These are phyloP conservation scores for Cebus imitator DNA, from an alignment of 2,113 vertebrate species.

Conservation along the genomic window DNA sequence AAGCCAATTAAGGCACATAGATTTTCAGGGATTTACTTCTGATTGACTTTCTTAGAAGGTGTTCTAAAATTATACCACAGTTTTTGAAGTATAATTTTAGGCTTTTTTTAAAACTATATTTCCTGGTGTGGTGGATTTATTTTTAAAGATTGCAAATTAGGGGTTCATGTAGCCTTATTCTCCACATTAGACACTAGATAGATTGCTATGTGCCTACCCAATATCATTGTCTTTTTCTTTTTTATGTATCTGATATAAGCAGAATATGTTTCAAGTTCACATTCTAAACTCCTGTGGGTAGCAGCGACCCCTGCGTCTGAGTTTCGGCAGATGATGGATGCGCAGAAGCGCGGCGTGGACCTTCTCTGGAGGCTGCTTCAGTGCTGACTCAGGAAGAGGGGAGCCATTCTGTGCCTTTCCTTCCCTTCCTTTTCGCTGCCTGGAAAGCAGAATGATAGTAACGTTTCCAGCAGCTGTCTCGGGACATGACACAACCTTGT, in stretches of 20 bases:
- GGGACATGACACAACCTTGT: neutral
- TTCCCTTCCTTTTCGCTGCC: neutral
- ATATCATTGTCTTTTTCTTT: neutral
- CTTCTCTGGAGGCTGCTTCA: neutral
- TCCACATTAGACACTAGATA: neutral
- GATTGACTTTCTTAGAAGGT: neutral
- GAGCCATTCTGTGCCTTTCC: neutral
- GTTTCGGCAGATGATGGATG: neutral
- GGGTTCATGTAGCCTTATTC: neutral
- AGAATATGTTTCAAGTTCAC: no score
- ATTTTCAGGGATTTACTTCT: slow-evolving; percentile 25
- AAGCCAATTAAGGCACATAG: neutral
- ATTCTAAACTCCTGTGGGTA: neutral
- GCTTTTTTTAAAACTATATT: neutral
- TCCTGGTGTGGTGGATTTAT: neutral
- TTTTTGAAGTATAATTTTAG: neutral
- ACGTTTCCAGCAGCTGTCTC: neutral
- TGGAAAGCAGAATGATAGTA: neutral
- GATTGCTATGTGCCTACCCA: neutral
- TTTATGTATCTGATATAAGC: no score
- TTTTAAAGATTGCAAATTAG: neutral
- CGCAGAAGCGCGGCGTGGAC: neutral
- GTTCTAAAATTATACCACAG: neutral
- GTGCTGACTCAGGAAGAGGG: neutral
- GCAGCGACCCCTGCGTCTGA: neutral